Evolutionary conservation across 1,140 invertebrate genomes (phyloP).

Genomic region (Drosophila gunungcola): DNA sequence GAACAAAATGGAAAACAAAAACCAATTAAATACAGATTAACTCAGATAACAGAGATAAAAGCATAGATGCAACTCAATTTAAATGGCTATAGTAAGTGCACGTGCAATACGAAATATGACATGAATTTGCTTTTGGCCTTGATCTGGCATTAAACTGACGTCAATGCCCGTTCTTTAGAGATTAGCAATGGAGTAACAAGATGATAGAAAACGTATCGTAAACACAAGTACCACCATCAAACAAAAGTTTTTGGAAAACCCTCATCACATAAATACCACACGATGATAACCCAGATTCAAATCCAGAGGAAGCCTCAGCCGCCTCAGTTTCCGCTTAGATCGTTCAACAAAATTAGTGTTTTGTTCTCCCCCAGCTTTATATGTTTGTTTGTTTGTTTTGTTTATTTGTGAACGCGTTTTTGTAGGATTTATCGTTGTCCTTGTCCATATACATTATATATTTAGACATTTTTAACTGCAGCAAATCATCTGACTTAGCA

Average conservation of each 20-base stretch:
- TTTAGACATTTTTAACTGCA: conserved; percentile 10
- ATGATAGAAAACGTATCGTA: conserved; percentile 29
- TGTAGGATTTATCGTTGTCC: background rate
- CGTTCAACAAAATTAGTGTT: background rate
- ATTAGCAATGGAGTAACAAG: conserved; percentile 16
- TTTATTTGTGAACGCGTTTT: conserved; percentile 1
- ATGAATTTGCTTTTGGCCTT: conserved; percentile 43
- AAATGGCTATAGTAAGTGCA: conserved; percentile 27
- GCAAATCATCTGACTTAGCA: conserved; percentile 27
- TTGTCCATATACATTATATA: background rate
- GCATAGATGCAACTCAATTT: conserved; percentile 18
- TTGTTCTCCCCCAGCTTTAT: conserved; percentile 6
- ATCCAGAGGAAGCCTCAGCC: background rate
- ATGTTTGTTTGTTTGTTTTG: conserved; percentile 2
- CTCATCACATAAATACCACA: conserved; percentile 4
- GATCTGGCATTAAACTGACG: conserved; percentile 41
- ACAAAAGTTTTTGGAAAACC: conserved; percentile 9
- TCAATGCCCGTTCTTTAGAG: conserved; percentile 26
- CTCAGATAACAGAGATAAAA: conserved; percentile 13
- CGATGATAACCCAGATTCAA: background rate
- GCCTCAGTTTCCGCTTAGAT: background rate
- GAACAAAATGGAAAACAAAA: conserved; percentile 11
- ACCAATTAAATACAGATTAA: background rate
- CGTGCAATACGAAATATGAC: conserved; percentile 12
- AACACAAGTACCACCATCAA: conserved; percentile 38